Evolutionary conservation across 2,113 vertebrate species (phyloP).

Genomic region (Sylvietta virens): DNA sequence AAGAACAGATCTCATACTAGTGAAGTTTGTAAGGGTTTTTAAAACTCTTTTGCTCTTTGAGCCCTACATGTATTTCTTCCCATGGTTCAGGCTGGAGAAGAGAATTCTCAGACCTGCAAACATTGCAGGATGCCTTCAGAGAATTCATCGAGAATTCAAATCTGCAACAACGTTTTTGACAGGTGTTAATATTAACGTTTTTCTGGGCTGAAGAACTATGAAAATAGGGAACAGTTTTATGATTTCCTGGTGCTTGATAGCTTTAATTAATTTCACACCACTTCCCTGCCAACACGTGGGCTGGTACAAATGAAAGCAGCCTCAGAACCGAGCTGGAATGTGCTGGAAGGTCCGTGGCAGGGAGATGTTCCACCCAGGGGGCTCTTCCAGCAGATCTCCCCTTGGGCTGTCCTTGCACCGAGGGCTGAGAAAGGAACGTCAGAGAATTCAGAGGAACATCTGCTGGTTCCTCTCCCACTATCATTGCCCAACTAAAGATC

Average conservation of each 20-base stretch:
- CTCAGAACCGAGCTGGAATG: neutral
- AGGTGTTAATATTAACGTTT: neutral
- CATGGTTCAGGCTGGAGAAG: neutral
- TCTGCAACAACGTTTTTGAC: neutral
- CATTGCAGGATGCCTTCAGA: neutral
- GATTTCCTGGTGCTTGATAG: neutral
- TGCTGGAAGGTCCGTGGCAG: neutral
- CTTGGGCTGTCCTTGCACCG: neutral
- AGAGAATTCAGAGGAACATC: neutral
- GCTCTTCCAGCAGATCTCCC: neutral
- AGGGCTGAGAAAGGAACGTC: neutral
- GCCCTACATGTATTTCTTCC: neutral
- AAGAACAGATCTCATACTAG: neutral
- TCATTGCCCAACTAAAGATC: neutral
- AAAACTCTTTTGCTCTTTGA: neutral
- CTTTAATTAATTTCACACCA: neutral
- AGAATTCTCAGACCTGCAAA: neutral
- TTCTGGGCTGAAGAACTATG: neutral
- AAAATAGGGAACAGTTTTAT: neutral
- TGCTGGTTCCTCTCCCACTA: neutral
- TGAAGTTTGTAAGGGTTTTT: neutral
- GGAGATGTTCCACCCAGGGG: neutral
- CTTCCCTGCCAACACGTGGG: neutral
- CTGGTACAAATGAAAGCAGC: neutral
- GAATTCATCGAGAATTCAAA: neutral